These are phyloP conservation scores for Cotesia congregata DNA, from an alignment of 2,888 invertebrate species.

Conservation along the genomic window DNA sequence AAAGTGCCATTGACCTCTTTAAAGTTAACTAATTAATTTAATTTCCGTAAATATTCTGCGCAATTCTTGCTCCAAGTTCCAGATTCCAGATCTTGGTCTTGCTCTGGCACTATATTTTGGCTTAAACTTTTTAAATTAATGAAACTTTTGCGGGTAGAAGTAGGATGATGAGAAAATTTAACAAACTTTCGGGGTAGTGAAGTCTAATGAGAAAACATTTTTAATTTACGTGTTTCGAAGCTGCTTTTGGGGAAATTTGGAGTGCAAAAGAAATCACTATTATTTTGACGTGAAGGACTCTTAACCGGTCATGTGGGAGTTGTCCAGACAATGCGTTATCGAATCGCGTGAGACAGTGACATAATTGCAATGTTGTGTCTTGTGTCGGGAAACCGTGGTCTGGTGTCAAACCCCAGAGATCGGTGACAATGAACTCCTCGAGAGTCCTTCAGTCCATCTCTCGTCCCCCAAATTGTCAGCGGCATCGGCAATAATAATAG, in stretches of 20 bases:
- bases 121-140: slow-evolving; percentile 66
- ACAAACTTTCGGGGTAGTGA: neutral
- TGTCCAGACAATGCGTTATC: slow-evolving; percentile 31
- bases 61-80: neutral
- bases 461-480: neutral
- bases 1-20: neutral
- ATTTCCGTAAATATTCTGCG: slow-evolving; percentile 5
- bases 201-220: neutral
- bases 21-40: slow-evolving; percentile 15
- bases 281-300: slow-evolving; percentile 37
- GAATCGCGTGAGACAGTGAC: slow-evolving; percentile 47
- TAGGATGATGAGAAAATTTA: neutral
- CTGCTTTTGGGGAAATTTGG: slow-evolving; percentile 46
- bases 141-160: slow-evolving; percentile 56
- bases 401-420: slow-evolving; percentile 59
- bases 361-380: slow-evolving; percentile 55
- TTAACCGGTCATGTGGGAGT: slow-evolving; percentile 43
- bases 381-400: slow-evolving; percentile 63
- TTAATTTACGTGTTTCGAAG: slow-evolving; percentile 11
- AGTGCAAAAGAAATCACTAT: neutral
- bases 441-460: slow-evolving; percentile 1
- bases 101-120: too few species aligned
- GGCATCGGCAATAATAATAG: neutral
- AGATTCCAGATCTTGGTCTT: slow-evolving; percentile 63
- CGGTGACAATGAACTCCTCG: slow-evolving; percentile 27